phyloP scores from a whole-genome alignment of 2,113 vertebrate species.

The Platysteira castanea region DNA sequence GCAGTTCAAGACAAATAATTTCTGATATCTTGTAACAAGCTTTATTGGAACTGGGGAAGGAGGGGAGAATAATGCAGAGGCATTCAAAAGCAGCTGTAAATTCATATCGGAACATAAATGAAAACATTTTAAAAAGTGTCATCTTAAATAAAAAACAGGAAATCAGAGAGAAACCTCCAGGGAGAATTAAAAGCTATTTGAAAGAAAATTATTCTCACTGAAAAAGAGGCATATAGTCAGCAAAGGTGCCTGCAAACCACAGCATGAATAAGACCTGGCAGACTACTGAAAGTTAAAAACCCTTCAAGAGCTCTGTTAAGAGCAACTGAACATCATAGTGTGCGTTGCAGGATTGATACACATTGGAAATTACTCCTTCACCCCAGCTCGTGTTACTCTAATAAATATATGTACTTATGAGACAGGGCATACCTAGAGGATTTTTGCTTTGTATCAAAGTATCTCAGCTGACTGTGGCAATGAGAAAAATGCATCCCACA shows the following conservation, averaged over 20 bases:
- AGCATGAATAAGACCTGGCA: background rate
- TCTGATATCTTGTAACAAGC: background rate
- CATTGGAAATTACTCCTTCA: background rate
- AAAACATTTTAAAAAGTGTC: background rate
- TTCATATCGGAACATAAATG: background rate
- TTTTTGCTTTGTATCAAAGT: background rate
- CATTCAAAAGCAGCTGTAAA: background rate
- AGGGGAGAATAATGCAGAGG: background rate
- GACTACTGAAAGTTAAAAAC: background rate
- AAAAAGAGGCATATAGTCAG: background rate
- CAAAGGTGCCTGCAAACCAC: background rate
- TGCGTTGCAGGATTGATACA: background rate
- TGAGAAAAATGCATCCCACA: background rate
- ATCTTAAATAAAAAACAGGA: background rate
- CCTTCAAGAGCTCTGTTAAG: background rate
- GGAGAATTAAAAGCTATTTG: background rate
- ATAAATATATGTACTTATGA: accelerated
- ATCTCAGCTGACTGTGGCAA: background rate
- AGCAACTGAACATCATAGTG: background rate
- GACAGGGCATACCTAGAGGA: background rate
- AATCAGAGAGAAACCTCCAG: background rate
- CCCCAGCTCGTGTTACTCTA: background rate
- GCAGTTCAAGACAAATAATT: background rate
- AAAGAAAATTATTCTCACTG: background rate
- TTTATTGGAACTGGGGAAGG: background rate